A percentile compares a stretch with the other conserved stretches of the same genome.
phyloP scores from a whole-genome alignment of 2,797 vertebrate genomes.

The Mormyrus hasselquistii region DNA sequence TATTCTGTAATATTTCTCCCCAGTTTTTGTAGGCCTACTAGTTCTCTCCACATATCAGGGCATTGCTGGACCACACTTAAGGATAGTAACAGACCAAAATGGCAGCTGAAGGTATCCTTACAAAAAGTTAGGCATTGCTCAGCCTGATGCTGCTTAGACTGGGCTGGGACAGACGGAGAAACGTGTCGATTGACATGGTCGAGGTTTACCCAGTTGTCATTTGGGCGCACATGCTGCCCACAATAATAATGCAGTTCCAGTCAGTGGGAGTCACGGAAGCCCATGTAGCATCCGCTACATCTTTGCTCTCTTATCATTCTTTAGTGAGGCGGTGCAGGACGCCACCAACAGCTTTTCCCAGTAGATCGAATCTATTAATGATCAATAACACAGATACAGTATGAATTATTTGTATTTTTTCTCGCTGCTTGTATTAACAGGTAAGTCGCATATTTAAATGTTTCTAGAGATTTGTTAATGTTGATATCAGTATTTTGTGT shows the following conservation, averaged over 20 bases:
- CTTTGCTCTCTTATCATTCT: not conserved
- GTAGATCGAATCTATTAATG: not conserved
- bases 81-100: not conserved
- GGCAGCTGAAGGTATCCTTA: not conserved
- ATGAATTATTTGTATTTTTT: not conserved
- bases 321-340: not conserved
- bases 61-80: not conserved
- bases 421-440: not conserved
- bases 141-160: not conserved
- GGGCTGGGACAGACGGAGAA: not conserved
- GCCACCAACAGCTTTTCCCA: not conserved
- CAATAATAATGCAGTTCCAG: not conserved
- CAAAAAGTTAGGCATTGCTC: not conserved
- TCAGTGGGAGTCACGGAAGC: not conserved
- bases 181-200: not conserved
- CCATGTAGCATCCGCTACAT: not conserved
- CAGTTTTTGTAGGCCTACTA: not conserved
- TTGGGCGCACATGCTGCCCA: not conserved
- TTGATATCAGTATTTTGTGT: not conserved
- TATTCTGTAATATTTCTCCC: not conserved
- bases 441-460: conserved; percentile 1
- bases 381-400: not conserved
- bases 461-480: not conserved
- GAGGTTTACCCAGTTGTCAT: not conserved
- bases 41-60: not conserved